These are phyloP conservation scores for Meiosimyza decipiens DNA, from an alignment of 2,888 invertebrate genomes.

Conservation along the genomic window DNA sequence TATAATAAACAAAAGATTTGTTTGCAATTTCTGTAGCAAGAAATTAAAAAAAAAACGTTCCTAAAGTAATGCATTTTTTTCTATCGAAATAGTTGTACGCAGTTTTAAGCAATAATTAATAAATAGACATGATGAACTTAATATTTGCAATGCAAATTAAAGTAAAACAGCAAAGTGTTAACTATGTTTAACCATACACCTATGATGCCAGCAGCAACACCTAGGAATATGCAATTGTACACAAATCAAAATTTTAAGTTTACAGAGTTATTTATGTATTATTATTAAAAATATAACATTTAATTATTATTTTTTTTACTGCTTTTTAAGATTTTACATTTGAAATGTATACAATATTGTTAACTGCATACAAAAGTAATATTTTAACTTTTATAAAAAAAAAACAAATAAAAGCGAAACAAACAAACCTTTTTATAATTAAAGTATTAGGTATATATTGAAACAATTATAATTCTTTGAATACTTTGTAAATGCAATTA, in stretches of 20 bases:
- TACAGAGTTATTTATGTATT: constrained; percentile 6
- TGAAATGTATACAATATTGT: background rate
- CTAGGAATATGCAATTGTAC: constrained; percentile 17
- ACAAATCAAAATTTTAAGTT: constrained; percentile 27
- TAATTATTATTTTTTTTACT: constrained; percentile 11
- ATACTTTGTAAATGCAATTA: too few relatives aligned
- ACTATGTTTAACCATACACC: background rate
- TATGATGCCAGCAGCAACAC: background rate
- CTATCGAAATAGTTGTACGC: background rate
- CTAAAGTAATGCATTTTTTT: constrained; percentile 40
- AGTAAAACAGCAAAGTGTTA: background rate
- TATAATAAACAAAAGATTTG: background rate
- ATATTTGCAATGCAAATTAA: constrained; percentile 18
- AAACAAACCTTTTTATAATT: too few relatives aligned
- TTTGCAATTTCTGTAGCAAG: constrained; percentile 31
- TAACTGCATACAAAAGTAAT: background rate
- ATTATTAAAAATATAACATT: background rate
- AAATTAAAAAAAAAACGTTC: constrained; percentile 32
- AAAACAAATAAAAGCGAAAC: too few relatives aligned
- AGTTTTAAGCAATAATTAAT: constrained; percentile 6
- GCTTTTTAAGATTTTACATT: constrained; percentile 8
- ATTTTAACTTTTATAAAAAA: background rate
- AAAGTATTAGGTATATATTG: too few relatives aligned
- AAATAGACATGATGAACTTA: constrained; percentile 1
- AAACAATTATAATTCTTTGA: too few relatives aligned